A percentile compares a stretch with the other conserved stretches of the same genome.
These are phyloP conservation scores for Amphilophus citrinellus DNA, from an alignment of 2,113 vertebrate species.

Conservation along the genomic window DNA sequence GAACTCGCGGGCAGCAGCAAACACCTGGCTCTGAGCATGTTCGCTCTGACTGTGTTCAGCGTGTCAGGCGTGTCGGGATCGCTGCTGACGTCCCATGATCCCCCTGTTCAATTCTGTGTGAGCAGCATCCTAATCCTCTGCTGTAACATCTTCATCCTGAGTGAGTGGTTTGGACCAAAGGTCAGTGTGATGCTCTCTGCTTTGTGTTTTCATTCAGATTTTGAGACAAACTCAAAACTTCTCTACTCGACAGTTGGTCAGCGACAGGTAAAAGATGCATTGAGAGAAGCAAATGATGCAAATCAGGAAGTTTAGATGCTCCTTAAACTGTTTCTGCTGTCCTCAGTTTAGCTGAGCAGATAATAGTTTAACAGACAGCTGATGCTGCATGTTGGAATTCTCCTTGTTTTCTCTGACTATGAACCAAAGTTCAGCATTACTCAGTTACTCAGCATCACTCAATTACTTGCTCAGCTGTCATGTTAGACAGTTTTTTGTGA, in stretches of 20 bases:
- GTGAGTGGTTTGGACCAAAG: slow-evolving; percentile 88
- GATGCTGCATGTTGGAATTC: neutral
- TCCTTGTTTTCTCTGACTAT: neutral
- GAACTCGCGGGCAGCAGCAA: slow-evolving; percentile 76
- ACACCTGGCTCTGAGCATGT: slow-evolving; percentile 85
- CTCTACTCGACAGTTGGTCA: neutral
- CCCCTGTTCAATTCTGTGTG: slow-evolving; percentile 91
- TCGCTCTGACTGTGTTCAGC: slow-evolving; percentile 87
- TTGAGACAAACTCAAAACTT: neutral
- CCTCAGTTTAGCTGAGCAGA: too few species aligned
- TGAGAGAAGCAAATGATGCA: neutral
- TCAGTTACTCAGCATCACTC: too few species aligned
- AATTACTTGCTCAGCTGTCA: too few species aligned
- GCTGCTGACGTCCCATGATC: slow-evolving; percentile 88
- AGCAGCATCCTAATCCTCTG: slow-evolving; percentile 89
- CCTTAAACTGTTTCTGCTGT: neutral
- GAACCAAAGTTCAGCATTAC: neutral
- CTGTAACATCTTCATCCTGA: slow-evolving; percentile 87
- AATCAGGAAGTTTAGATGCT: too few species aligned
- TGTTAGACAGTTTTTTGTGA: too few species aligned
- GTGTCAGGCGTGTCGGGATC: slow-evolving; percentile 84
- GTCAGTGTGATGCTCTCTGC: slow-evolving; percentile 70
- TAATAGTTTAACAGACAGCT: too few species aligned
- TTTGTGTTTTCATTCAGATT: neutral
- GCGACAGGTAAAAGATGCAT: neutral